Percentiles rank a stretch among this genome's conserved stretches.
These are phyloP conservation scores for Pegoplata infirma DNA, from an alignment of 2,888 invertebrate species.

Conservation along the genomic window DNA sequence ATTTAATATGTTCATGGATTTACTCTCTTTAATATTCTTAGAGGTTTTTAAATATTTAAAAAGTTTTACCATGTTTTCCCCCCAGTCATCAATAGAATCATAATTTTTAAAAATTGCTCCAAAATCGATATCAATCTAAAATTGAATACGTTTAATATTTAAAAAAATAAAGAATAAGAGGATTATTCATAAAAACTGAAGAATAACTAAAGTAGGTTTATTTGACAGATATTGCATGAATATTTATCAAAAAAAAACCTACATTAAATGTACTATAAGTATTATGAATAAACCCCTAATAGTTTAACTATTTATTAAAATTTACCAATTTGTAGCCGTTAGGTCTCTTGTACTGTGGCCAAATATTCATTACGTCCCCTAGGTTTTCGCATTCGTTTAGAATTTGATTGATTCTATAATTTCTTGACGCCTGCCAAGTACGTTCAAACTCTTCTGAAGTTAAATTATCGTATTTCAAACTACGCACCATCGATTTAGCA, in stretches of 20 bases:
- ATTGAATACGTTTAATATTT: background rate
- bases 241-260: too few relatives aligned
- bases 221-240: too few relatives aligned
- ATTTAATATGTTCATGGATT: too few relatives aligned
- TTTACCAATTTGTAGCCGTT: background rate
- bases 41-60: background rate
- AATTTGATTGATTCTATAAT: too few relatives aligned
- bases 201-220: too few relatives aligned
- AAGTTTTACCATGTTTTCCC: background rate
- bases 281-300: too few relatives aligned
- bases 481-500: too few relatives aligned
- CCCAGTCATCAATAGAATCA: background rate
- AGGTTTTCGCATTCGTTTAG: background rate
- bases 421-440: too few relatives aligned
- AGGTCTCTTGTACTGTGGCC: background rate
- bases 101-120: background rate
- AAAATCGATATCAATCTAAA: background rate
- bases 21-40: background rate
- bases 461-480: too few relatives aligned
- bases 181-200: too few relatives aligned
- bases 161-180: background rate
- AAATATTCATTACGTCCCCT: background rate
- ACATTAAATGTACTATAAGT: too few relatives aligned
- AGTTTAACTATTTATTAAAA: background rate
- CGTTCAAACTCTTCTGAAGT: too few relatives aligned